Evolutionary conservation across 2,888 invertebrate species (phyloP).

Genomic region (Agrochola circellaris): DNA sequence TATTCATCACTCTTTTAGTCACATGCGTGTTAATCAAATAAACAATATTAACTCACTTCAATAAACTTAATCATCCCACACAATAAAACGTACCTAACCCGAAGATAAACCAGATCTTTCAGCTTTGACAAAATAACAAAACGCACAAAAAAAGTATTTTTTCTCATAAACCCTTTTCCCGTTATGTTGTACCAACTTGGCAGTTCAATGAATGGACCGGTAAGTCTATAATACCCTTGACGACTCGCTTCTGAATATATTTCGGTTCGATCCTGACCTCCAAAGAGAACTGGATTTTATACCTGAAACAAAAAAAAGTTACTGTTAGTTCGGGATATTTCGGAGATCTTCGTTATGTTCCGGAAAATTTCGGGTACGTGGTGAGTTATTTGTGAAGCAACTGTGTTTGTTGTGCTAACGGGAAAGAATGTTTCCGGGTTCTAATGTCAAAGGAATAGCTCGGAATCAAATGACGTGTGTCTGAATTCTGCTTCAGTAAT

Average conservation of each 20-base stretch:
- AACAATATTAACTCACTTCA: no score
- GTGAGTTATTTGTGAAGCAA: background rate
- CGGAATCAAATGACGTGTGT: background rate
- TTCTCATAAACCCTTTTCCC: constrained; percentile 19
- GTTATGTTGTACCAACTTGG: constrained; percentile 30
- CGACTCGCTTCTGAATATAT: constrained; percentile 38
- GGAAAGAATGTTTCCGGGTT: background rate
- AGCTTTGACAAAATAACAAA: constrained; percentile 25
- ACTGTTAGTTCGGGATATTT: constrained; percentile 8
- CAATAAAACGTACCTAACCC: background rate
- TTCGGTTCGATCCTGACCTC: constrained; percentile 17
- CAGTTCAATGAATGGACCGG: constrained; percentile 17
- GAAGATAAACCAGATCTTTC: background rate
- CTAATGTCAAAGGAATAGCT: constrained; percentile 8
- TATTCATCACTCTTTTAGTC: background rate
- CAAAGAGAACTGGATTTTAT: constrained; percentile 25
- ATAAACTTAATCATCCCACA: background rate
- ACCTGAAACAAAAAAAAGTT: constrained; percentile 58
- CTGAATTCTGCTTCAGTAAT: constrained; percentile 5
- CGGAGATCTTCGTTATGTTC: background rate
- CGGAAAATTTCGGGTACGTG: background rate
- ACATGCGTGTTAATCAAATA: background rate
- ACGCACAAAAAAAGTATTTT: background rate
- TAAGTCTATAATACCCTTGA: constrained; percentile 24
- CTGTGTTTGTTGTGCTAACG: background rate